Conservation (phyloP, 2,797 vertebrate genomes). For the Cephalopachus bancanus region DNA sequence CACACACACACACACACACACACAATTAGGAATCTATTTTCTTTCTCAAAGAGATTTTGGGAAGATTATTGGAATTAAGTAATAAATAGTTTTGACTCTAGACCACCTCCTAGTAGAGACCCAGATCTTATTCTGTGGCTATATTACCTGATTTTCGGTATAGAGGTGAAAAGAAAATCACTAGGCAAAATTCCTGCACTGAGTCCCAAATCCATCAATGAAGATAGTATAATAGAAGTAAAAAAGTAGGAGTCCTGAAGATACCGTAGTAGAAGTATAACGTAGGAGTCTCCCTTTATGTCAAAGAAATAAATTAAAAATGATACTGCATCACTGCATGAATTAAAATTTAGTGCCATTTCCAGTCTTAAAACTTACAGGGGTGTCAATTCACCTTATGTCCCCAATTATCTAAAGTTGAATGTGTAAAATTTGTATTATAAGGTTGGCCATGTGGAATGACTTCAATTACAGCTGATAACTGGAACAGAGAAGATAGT, state of each 20-base stretch:
- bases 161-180: not conserved
- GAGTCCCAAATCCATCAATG: not conserved
- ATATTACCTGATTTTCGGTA: not conserved
- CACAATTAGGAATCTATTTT: no score
- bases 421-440: not conserved
- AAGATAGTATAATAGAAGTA: not conserved
- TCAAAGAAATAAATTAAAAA: not conserved
- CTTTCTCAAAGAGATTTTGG: not conserved
- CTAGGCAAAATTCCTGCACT: not conserved
- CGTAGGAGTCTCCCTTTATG: not conserved
- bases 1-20: no score
- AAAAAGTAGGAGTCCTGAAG: not conserved
- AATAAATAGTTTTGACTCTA: not conserved
- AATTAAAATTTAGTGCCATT: not conserved
- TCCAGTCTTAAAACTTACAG: not conserved
- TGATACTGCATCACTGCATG: not conserved
- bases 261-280: not conserved
- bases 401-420: not conserved
- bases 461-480: not conserved
- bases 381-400: not conserved
- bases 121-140: not conserved
- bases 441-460: not conserved
- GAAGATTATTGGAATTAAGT: not conserved
- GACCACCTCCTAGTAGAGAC: not conserved
- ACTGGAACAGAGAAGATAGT: not conserved